A percentile compares a stretch with the other conserved stretches of the same genome.
These are phyloP conservation scores for Tachina lurida DNA, from an alignment of 2,888 invertebrate species.

Conservation along the genomic window DNA sequence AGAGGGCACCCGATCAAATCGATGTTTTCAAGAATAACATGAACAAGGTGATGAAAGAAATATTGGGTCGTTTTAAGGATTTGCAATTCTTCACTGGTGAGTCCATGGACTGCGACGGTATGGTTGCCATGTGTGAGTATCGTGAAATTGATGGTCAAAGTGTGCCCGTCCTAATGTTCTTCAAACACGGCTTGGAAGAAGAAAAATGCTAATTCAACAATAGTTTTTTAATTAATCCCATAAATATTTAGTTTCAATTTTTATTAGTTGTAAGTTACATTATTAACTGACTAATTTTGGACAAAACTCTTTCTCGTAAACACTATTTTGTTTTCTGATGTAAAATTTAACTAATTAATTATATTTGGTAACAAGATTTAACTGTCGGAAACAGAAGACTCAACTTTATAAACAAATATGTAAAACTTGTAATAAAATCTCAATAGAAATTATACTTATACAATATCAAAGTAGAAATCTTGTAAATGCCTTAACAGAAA, in stretches of 20 bases:
- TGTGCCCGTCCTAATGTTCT: constrained; percentile 96
- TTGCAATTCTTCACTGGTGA: constrained; percentile 96
- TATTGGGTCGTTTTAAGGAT: constrained; percentile 94
- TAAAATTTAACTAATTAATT: constrained; percentile 52
- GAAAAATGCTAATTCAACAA: constrained; percentile 91
- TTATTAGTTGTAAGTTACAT: constrained; percentile 62
- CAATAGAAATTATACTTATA: constrained; percentile 60
- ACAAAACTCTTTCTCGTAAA: constrained; percentile 47
- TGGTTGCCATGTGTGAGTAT: constrained; percentile 97
- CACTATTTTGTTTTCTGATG: constrained; percentile 47
- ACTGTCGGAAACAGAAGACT: constrained; percentile 48
- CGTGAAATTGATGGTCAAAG: constrained; percentile 92
- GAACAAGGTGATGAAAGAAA: constrained; percentile 96
- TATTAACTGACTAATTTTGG: constrained; percentile 45
- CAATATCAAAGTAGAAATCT: constrained; percentile 38
- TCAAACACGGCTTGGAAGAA: constrained; percentile 97
- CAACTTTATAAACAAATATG: constrained; percentile 50
- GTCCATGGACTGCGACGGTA: constrained; percentile 96
- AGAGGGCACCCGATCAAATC: constrained; percentile 92
- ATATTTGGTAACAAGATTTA: constrained; percentile 48
- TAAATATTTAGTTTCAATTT: constrained; percentile 72
- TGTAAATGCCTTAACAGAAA: constrained; percentile 53
- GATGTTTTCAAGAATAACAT: constrained; percentile 95
- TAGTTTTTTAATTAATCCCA: constrained; percentile 62
- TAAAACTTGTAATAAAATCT: constrained; percentile 59